These are phyloP conservation scores for Xenopus tropicalis DNA, from an alignment of 2,113 vertebrate genomes.

Conservation along the genomic window UCB_Xtro_10.0 CM004446.2:94960001-94960500, in stretches of 20 bases:
- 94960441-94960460: no score
- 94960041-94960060: constrained; percentile 38
- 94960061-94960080: constrained; percentile 39
- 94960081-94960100: constrained; percentile 36
- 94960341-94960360: constrained; percentile 96
- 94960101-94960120: constrained; percentile 11
- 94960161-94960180: not conserved
- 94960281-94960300: constrained; percentile 90
- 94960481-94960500: no score
- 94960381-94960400: no score
- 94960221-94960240: not conserved
- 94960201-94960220: not conserved
- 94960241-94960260: constrained; percentile 91
- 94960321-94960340: constrained; percentile 97
- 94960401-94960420: no score
- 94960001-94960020: constrained; percentile 33
- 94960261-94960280: constrained; percentile 92
- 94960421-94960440: no score
- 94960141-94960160: not conserved
- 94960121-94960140: not conserved
- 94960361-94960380: constrained; percentile 47
- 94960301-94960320: constrained; percentile 92
- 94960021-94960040: constrained; percentile 38
- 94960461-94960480: no score
- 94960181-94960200: not conserved